These are phyloP conservation scores for Phymastichus coffea DNA, from an alignment of 1,140 invertebrate species.

Conservation along the genomic window DNA sequence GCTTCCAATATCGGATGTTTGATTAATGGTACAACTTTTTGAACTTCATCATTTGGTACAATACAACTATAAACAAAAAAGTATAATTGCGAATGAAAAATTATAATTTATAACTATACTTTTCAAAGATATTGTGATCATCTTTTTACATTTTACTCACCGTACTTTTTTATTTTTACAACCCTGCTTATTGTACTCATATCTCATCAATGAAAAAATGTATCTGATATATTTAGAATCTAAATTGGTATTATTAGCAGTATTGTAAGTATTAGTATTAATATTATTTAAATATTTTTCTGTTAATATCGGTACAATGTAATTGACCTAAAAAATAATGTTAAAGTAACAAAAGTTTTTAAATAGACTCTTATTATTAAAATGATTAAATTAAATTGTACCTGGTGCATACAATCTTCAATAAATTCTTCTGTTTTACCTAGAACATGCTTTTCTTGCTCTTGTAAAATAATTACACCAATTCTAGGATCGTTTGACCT, in stretches of 20 bases:
- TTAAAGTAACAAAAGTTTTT: slow-evolving; percentile 1
- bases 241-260: slow-evolving; percentile 30
- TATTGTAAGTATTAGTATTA: slow-evolving; percentile 21
- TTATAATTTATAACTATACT: too few species aligned
- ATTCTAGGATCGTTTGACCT: slow-evolving; percentile 41
- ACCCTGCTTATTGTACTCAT: slow-evolving; percentile 40
- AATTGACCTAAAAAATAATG: slow-evolving; percentile 37
- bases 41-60: slow-evolving; percentile 38
- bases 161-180: slow-evolving; percentile 43
- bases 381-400: slow-evolving; percentile 14
- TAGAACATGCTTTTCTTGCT: slow-evolving; percentile 43
- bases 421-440: slow-evolving; percentile 43
- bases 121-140: not conserved
- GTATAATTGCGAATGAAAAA: not conserved
- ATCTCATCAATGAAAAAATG: slow-evolving; percentile 41
- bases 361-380: not conserved
- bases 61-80: slow-evolving; percentile 37
- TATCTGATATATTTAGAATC: slow-evolving; percentile 45
- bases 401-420: slow-evolving; percentile 46
- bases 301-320: slow-evolving; percentile 46
- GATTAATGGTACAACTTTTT: slow-evolving; percentile 29
- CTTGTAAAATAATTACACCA: slow-evolving; percentile 45
- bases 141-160: slow-evolving; percentile 23
- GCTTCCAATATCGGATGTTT: slow-evolving; percentile 43
- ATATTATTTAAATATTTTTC: slow-evolving; percentile 38